Evolutionary conservation across 2,888 invertebrate genomes (phyloP).

Genomic region (Cerceris ruficornis): DNA sequence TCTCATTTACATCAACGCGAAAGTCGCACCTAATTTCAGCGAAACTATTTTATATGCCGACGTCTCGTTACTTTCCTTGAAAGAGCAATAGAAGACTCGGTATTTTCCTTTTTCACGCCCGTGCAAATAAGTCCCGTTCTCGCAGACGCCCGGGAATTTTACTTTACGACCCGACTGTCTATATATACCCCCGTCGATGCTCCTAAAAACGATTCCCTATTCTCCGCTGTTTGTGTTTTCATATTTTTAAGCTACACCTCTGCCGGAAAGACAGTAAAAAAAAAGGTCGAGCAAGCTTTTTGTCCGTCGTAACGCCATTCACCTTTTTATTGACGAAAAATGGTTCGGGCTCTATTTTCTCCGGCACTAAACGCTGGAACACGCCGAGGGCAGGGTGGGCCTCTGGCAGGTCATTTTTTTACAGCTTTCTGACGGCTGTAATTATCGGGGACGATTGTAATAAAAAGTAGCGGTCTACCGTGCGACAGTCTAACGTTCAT

Average conservation of each 20-base stretch:
- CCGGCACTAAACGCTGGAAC: conserved; percentile 20
- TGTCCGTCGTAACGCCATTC: conserved; percentile 11
- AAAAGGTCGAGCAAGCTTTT: conserved; percentile 34
- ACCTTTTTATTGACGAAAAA: conserved; percentile 57
- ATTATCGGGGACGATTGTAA: conserved; percentile 43
- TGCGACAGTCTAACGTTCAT: not conserved
- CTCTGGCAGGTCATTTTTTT: conserved; percentile 51
- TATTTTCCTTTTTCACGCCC: conserved; percentile 24
- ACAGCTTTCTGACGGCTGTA: conserved; percentile 6
- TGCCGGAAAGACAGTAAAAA: conserved; percentile 11
- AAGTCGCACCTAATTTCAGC: conserved; percentile 37
- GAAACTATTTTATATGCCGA: conserved; percentile 57
- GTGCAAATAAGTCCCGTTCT: conserved; percentile 37
- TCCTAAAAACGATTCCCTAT: not conserved
- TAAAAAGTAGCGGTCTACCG: conserved; percentile 39
- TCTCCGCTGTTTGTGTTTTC: not conserved
- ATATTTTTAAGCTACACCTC: conserved; percentile 32
- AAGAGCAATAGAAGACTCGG: conserved; percentile 33
- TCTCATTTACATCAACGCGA: conserved; percentile 44
- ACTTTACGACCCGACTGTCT: conserved; percentile 31
- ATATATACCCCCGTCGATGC: not conserved
- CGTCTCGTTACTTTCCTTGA: conserved; percentile 53
- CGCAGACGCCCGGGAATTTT: conserved; percentile 12
- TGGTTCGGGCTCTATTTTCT: conserved; percentile 22
- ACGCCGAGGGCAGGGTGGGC: not conserved